These are phyloP conservation scores for Ennomos erosarius DNA, from an alignment of 2,888 invertebrate species.

Conservation along the genomic window DNA sequence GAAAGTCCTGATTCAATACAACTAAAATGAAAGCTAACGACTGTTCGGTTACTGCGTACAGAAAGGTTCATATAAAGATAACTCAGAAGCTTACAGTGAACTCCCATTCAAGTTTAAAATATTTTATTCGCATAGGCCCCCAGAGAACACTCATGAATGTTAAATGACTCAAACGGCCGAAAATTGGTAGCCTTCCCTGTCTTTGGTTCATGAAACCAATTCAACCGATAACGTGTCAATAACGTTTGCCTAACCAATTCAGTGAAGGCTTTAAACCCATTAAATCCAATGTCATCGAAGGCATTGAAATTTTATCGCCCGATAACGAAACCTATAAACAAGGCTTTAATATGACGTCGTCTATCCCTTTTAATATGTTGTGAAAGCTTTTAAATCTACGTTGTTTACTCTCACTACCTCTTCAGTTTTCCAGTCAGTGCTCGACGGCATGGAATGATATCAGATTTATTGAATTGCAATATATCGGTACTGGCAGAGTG, in stretches of 20 bases:
- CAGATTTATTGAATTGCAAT: conserved; percentile 19
- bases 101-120: too few species aligned
- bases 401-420: conserved; percentile 12
- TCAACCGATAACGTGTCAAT: conserved; percentile 9
- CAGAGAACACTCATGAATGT: too few species aligned
- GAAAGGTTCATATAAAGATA: too few species aligned
- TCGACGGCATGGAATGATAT: conserved; percentile 13
- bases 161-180: too few species aligned
- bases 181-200: too few species aligned
- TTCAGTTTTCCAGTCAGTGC: conserved; percentile 1
- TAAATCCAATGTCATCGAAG: conserved; percentile 14
- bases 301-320: conserved; percentile 24
- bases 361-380: conserved; percentile 12
- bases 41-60: too few species aligned
- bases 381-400: conserved; percentile 25
- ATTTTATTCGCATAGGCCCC: too few species aligned
- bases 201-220: conserved; percentile 9
- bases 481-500: conserved; percentile 3
- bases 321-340: conserved; percentile 13
- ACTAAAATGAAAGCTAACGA: too few species aligned
- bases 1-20: too few species aligned
- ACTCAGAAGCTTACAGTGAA: too few species aligned
- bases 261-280: conserved; percentile 19
- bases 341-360: conserved; percentile 12
- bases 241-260: conserved; percentile 22